Evolutionary conservation across 2,113 vertebrate genomes (phyloP).

Genomic region (Turdus rufiventris): DNA sequence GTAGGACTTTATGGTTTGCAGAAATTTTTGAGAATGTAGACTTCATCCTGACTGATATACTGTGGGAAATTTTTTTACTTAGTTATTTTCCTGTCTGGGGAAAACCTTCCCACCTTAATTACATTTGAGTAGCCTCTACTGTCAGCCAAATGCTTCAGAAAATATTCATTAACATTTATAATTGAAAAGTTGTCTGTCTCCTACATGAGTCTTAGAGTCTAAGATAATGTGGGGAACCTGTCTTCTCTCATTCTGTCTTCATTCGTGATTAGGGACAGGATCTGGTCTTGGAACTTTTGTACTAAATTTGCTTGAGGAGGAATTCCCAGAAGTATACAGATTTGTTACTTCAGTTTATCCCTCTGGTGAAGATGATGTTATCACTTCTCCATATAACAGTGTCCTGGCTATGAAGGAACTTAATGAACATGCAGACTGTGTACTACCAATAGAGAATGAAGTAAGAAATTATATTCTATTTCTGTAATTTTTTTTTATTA

Average conservation of each 20-base stretch:
- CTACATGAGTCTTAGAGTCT: not conserved
- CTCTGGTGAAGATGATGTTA: conserved; percentile 91
- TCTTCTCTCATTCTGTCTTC: conserved; percentile 6
- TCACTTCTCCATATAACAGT: conserved; percentile 97
- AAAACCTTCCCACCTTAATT: not conserved
- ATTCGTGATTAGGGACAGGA: conserved; percentile 83
- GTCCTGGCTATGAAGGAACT: conserved; percentile 94
- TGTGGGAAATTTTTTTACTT: not conserved
- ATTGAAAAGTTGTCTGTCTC: not conserved
- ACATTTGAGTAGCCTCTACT: not conserved
- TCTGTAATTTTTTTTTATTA: not conserved
- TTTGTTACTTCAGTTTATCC: conserved; percentile 92
- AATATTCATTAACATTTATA: not conserved
- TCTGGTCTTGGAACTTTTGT: conserved; percentile 94
- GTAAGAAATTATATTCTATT: conserved; percentile 66
- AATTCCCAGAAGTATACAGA: conserved; percentile 92
- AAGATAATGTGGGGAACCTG: not conserved
- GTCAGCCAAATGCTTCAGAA: not conserved
- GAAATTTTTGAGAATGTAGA: not conserved
- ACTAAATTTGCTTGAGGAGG: conserved; percentile 88
- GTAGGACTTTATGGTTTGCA: not conserved
- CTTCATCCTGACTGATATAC: not conserved
- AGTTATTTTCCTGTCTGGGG: not conserved
- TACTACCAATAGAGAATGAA: conserved; percentile 94
- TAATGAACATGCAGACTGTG: conserved; percentile 92